Percentiles rank a stretch among this genome's conserved stretches.
These are phyloP conservation scores for Drosophila peninsularis DNA, from an alignment of 2,888 invertebrate species.

Conservation along the genomic window DNA sequence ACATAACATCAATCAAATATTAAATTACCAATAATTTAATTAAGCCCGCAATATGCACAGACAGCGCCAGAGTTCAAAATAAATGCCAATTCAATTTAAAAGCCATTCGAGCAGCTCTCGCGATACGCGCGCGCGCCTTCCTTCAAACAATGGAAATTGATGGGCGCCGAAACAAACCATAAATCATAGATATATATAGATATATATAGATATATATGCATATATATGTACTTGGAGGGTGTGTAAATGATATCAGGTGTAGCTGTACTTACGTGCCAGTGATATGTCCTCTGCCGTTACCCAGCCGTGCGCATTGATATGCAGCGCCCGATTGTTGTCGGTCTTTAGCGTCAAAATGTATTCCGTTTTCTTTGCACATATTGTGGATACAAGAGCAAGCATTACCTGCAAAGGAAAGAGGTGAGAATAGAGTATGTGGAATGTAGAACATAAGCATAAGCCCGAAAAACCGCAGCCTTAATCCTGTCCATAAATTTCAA, in stretches of 20 bases:
- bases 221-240: neutral
- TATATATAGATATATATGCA: conserved; percentile 1
- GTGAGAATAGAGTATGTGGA: neutral
- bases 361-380: conserved; percentile 82
- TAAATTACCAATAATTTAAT: conserved; percentile 82
- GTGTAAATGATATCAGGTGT: neutral
- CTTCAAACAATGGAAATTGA: conserved; percentile 62
- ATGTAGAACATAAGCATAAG: conserved; percentile 15
- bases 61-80: conserved; percentile 58
- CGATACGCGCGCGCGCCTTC: conserved; percentile 27
- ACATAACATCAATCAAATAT: conserved; percentile 79
- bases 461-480: conserved; percentile 26
- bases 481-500: conserved; percentile 69
- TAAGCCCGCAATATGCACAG: conserved; percentile 76
- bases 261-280: conserved; percentile 82
- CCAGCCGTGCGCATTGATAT: conserved; percentile 82
- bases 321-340: conserved; percentile 81
- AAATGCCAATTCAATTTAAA: conserved; percentile 79
- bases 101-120: conserved; percentile 44
- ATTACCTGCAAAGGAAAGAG: conserved; percentile 70
- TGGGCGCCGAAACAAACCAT: conserved; percentile 36
- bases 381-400: conserved; percentile 82
- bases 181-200: conserved; percentile 19
- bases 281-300: conserved; percentile 82
- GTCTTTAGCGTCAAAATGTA: conserved; percentile 81